Evolutionary conservation across 2,797 vertebrate genomes (phyloP).

Genomic region (Syngnathus acus): DNA sequence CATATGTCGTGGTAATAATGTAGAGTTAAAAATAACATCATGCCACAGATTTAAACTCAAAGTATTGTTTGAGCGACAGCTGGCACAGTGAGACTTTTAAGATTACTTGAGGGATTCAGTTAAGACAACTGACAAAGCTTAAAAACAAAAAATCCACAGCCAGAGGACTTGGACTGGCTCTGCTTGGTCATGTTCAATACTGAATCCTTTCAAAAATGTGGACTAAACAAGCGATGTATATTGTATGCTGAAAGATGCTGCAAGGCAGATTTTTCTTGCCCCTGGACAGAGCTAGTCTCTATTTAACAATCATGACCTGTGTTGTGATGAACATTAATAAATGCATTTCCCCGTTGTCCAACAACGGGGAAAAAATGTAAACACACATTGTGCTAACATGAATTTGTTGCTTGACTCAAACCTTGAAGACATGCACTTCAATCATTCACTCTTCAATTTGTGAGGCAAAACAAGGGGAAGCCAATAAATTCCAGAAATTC

Average conservation of each 20-base stretch:
- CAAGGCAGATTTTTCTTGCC: neutral
- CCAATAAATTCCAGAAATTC: constrained; percentile 60
- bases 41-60: neutral
- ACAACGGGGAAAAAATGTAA: neutral
- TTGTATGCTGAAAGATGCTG: neutral
- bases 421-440: constrained; percentile 1
- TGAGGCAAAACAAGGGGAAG: constrained; percentile 43
- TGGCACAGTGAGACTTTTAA: neutral
- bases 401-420: neutral
- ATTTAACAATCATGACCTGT: neutral
- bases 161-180: constrained; percentile 1
- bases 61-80: neutral
- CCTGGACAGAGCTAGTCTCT: neutral
- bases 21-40: neutral
- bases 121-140: constrained; percentile 1
- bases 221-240: neutral
- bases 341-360: neutral
- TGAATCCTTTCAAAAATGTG: neutral
- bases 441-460: constrained; percentile 36
- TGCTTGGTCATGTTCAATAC: neutral
- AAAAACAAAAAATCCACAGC: neutral
- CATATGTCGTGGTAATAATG: neutral
- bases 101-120: neutral
- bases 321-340: neutral
- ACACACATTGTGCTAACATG: neutral